Evolutionary conservation across 1,140 invertebrate species (phyloP), one percentile per base, ranked within the genome.

Genomic region (Brachionus paranguensis): DNA sequence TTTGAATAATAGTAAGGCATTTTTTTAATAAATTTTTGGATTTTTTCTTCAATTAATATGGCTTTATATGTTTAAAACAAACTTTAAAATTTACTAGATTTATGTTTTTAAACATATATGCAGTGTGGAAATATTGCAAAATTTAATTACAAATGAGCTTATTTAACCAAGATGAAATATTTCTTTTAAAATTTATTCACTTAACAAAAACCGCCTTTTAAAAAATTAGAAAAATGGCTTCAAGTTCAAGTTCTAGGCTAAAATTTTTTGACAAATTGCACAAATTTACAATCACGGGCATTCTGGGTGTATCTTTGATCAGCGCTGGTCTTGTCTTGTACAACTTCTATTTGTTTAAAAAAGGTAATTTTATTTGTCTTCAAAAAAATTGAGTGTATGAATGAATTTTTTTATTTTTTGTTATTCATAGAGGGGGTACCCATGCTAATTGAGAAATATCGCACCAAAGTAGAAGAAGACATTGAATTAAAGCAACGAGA

Each of bases 401-500:
- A 76, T 76, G 20, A 60, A 65, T 55, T 41, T 55, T 53, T 55
- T 29, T 27, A 45, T 17, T 81, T 29, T 45, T 81, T 55, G 4
- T 64, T 41, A 41, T 64, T 81, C 20, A 64, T 29, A 81, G 78
- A 81, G 53, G 78, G 78, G 33, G 78, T 81, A 20, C 78, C 78
- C 41, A 81, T 81, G 78, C 78, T 81, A 12, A 81, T 81, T 81
- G 53, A 81, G 14, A 81, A 81, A 64, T 81, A 81, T 81, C 78
- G 78, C 33, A 17, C 78, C 7, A 81, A 65, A 81, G 78, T 68
- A 2, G 78, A 81, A 68, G 78, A 81, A 81, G 78, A 60, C 17
- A 81, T 81, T 24, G 78, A 81, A 47, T 68, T 81, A 68, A 81
- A 81, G 33, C 78, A 81, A 41, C 20, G 64, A 64, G 78, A 81